Evolutionary conservation across 2,888 invertebrate genomes (phyloP), one percentile per base, ranked within the genome.

Genomic region (Eristalinus sepulchralis): DNA sequence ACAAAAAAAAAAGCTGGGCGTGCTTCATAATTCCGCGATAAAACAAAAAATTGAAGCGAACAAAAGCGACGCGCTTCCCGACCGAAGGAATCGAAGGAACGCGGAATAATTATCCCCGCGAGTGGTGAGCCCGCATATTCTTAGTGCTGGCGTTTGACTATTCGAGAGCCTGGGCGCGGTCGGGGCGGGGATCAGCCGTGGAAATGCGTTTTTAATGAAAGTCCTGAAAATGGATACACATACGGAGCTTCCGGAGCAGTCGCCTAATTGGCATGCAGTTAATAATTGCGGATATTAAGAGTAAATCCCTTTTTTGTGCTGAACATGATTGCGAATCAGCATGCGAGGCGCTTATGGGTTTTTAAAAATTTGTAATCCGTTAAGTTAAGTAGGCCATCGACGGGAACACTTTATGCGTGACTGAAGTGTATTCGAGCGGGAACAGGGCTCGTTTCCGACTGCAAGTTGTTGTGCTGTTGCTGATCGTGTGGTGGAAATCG

Each of bases 211-310:
- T 76, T 76, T 55, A 39, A 78, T 73, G 57, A 83, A 78, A 68
- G 39, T 6, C n/a, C 53, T 82, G 60, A 59, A 71, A 67, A 82
- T 33, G 33, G 59, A 13, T 72, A 72, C 72, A 77, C 75, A 79
- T 3, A 47, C 34, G 11, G 9, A 10, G 72, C 73, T 71, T 83
- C 83, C 80, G 83, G 63, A 70, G 57, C 66, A 75, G 24, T 63
- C 31, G 17, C 53, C 20, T 62, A 83, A 66, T 80, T 75, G 80
- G 79, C 80, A 75, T 70, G 70, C 70, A 72, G 55, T 75, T 83
- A 83, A 75, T 83, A 83, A 83, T 83, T 75, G 79, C 71, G 64
- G 64, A 47, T 33, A 59, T 80, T 60, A 75, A 47, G 47, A 47
- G 47, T 47, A 47, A 47, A 47, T 47, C 47, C 47, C 8, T 47